Evolutionary conservation across 2,888 invertebrate genomes (phyloP), one percentile per base, ranked within the genome.

Genomic region (Nymphalis urticae): DNA sequence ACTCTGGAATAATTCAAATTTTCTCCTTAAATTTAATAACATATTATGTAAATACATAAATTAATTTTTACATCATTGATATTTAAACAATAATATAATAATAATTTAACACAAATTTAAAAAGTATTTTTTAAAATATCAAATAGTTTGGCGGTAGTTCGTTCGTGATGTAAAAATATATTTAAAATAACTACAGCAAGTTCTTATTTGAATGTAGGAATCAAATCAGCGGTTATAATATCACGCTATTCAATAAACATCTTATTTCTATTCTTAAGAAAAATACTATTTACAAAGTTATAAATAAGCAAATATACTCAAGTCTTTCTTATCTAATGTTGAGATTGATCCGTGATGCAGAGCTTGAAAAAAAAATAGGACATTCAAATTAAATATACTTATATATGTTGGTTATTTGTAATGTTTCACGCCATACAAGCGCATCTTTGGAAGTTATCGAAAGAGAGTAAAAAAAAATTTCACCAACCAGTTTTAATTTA

Each of bases 341-440:
- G 84, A 83, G 84, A 84, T 83, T 82, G 74, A 78, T 75, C 75
- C 74, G 75, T 78, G 17, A 77, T 77, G 77, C 76, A 73, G 66
- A 64, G 72, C 72, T 74, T 62, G 62, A 68, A n/a, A 42, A 51
- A 53, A 53, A 60, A 58, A 42, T 19, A 36, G 54, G 56, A 1
- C 21, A 19, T 63, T 65, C 24, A 70, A 63, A 70, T 21, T 56
- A 48, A 58, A 27, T 24, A 32, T 32, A 51, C 42, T 58, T 9
- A 19, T 1, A 32, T 36, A n/a, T 36, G 16, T 54, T 27, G 27
- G 24, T 13, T 7, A 2, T 56, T n/a, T 17, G 32, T 56, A 56
- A 56, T n/a, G 32, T 32, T 32, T 53, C 1, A 42, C 13, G 51
- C 0, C 13, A 53, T 16, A 54, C 17, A 54, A 21, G 16, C 0